Conservation (phyloP, 2,113 vertebrate species). For the Solea solea region DNA sequence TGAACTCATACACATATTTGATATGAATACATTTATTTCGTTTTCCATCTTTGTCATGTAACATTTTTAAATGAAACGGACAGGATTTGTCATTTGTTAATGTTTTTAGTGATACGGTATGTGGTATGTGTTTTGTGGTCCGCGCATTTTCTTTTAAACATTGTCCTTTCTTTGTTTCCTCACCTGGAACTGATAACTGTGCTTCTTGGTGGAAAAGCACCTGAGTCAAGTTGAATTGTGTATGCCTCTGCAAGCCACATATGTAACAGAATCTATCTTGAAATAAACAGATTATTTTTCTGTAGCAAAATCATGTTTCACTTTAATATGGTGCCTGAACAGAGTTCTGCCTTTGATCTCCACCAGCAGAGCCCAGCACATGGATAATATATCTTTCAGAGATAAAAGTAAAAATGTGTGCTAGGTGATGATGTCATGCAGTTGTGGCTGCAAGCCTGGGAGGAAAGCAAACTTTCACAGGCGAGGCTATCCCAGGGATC, state of each 20-base stretch:
- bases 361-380: constrained; percentile 71
- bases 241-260: constrained; percentile 60
- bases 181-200: constrained; percentile 54
- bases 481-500: constrained; percentile 69
- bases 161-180: constrained; percentile 42
- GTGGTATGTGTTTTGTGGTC: too few species aligned
- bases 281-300: constrained; percentile 84
- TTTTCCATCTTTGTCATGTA: too few species aligned
- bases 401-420: constrained; percentile 86
- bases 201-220: constrained; percentile 47
- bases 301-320: constrained; percentile 82
- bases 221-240: constrained; percentile 60
- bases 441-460: constrained; percentile 70
- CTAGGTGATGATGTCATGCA: constrained; percentile 82
- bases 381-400: constrained; percentile 85
- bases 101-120: too few species aligned
- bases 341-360: constrained; percentile 82
- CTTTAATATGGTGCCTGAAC: constrained; percentile 79
- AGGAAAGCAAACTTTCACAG: constrained; percentile 79
- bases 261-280: constrained; percentile 78
- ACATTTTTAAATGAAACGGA: too few species aligned
- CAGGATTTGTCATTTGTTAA: too few species aligned
- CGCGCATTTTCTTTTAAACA: too few species aligned
- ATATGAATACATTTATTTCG: too few species aligned
- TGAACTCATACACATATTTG: too few species aligned